Conservation (phyloP, 2,797 vertebrate genomes). For the Rhynchonycteris naso region DNA sequence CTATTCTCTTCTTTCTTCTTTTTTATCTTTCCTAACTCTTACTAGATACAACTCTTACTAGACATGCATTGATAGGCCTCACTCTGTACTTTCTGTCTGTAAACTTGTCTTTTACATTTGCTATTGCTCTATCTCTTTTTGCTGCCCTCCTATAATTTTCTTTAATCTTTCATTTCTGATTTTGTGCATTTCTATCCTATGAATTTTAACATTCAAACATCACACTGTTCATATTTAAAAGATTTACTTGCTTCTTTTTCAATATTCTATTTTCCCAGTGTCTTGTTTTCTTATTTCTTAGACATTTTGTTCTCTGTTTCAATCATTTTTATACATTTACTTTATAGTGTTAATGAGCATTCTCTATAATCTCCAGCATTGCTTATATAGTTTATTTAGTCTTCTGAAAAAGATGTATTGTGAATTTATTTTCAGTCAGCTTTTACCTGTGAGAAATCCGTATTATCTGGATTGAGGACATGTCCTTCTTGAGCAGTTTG, state of each 20-base stretch:
- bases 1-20: background rate
- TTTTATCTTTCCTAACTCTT: background rate
- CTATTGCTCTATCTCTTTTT: background rate
- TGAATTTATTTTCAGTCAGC: background rate
- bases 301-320: background rate
- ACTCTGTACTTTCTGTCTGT: background rate
- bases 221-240: background rate
- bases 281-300: background rate
- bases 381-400: slow-evolving; percentile 16
- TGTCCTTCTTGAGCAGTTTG: background rate
- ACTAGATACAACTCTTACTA: background rate
- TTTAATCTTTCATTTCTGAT: background rate
- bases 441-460: background rate
- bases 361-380: background rate
- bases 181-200: slow-evolving; percentile 11
- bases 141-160: background rate
- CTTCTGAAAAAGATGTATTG: background rate
- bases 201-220: slow-evolving; percentile 44
- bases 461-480: background rate
- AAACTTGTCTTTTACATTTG: background rate
- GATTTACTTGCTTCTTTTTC: background rate
- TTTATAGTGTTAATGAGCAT: background rate
- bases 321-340: background rate
- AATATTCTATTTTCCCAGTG: background rate
- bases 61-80: background rate